These are phyloP conservation scores for Parauchenoglanis punctatus DNA, from an alignment of 2,797 vertebrate species.

Conservation along the genomic window DNA sequence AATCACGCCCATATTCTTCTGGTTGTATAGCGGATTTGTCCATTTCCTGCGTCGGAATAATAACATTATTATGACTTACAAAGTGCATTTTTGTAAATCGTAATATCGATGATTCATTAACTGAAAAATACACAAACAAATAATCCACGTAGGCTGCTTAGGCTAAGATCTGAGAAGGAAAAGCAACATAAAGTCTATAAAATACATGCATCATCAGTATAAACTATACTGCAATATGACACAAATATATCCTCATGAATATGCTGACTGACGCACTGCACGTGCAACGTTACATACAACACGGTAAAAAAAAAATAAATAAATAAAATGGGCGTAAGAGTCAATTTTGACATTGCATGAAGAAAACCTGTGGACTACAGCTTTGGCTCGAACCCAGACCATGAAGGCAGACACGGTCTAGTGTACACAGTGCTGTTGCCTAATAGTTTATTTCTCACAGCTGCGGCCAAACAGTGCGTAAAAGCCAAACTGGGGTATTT, in stretches of 20 bases:
- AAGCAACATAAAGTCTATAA: not conserved
- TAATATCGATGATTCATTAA: not conserved
- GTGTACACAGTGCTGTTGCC: not conserved
- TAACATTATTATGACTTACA: not conserved
- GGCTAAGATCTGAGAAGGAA: not conserved
- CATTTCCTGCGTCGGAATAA: not conserved
- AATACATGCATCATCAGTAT: not conserved
- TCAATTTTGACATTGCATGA: not conserved
- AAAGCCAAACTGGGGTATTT: not conserved
- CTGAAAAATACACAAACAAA: too few relatives aligned
- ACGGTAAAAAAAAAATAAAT: not conserved
- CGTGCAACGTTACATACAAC: not conserved
- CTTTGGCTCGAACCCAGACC: not conserved
- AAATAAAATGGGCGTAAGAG: too few relatives aligned
- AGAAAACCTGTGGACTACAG: not conserved
- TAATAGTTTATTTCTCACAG: not conserved
- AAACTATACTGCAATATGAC: slow-evolving; percentile 5
- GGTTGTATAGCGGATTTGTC: not conserved
- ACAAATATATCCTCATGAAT: not conserved
- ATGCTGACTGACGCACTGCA: not conserved
- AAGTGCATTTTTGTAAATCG: not conserved
- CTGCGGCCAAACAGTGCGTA: not conserved
- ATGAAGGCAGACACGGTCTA: slow-evolving; percentile 15
- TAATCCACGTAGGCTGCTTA: not conserved
- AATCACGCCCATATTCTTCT: not conserved